Percentiles rank a stretch among this genome's conserved stretches.
These are phyloP conservation scores for Cyphomyrus discorhynchus DNA, from an alignment of 2,113 vertebrate genomes.

Conservation along the genomic window DNA sequence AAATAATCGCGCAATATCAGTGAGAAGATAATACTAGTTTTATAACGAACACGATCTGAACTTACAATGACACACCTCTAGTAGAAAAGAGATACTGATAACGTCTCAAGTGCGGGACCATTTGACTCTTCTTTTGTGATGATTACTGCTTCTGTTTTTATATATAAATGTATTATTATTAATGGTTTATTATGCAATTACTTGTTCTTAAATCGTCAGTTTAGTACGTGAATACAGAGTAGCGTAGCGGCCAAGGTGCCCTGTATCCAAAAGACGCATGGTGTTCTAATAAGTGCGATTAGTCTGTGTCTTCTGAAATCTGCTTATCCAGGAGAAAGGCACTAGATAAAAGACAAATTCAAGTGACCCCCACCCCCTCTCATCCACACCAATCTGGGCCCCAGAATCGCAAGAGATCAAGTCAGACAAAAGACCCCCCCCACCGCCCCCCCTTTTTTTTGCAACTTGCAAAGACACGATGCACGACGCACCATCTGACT, in stretches of 20 bases:
- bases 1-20: not conserved
- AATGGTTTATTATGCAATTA: not conserved
- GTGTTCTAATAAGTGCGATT: not conserved
- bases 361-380: slow-evolving; percentile 65
- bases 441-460: slow-evolving; percentile 39
- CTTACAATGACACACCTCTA: not conserved
- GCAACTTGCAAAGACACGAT: slow-evolving; percentile 65
- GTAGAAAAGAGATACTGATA: not conserved
- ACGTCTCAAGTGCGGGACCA: not conserved
- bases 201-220: not conserved
- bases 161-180: not conserved
- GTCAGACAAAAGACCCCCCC: slow-evolving; percentile 25
- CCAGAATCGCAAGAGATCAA: slow-evolving; percentile 65
- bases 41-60: not conserved
- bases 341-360: slow-evolving; percentile 73
- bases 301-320: slow-evolving; percentile 8
- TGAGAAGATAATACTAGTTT: not conserved
- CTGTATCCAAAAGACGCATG: not conserved
- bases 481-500: slow-evolving; percentile 33
- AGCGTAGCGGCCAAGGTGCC: no score
- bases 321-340: slow-evolving; percentile 5
- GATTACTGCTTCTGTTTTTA: not conserved
- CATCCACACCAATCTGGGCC: slow-evolving; percentile 75
- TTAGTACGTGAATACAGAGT: no score
- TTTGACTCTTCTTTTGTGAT: not conserved